A percentile compares a stretch with the other conserved stretches of the same genome.
These are phyloP conservation scores for Conchocele bisecta DNA, from an alignment of 2,888 invertebrate species.

Conservation along the genomic window DNA sequence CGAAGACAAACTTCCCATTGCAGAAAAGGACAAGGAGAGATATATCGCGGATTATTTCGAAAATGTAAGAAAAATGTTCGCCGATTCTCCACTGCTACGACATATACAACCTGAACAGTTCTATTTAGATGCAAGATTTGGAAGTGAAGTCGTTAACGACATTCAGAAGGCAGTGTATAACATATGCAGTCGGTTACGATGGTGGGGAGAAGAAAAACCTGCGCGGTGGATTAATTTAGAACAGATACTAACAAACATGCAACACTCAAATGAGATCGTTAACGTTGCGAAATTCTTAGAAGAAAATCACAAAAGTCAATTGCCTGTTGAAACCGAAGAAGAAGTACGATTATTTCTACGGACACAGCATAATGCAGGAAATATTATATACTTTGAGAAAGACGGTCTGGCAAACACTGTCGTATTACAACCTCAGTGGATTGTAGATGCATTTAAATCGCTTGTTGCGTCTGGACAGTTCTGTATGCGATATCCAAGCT, in stretches of 20 bases:
- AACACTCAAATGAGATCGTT: background rate
- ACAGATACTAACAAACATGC: background rate
- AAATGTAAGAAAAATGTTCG: slow-evolving; percentile 14
- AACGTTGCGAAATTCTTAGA: background rate
- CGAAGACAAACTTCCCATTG: slow-evolving; percentile 10
- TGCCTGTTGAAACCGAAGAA: background rate
- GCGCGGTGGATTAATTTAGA: slow-evolving; percentile 12
- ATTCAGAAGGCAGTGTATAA: background rate
- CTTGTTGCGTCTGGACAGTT: background rate
- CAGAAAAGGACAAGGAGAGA: background rate
- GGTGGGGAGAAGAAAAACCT: background rate
- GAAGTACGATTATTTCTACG: slow-evolving; percentile 6
- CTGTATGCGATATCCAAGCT: background rate
- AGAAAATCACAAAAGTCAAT: background rate
- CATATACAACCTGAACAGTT: slow-evolving; percentile 27
- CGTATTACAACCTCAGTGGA: background rate
- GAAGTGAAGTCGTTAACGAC: background rate
- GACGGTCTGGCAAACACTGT: background rate
- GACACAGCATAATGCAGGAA: slow-evolving; percentile 5
- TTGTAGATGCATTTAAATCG: slow-evolving; percentile 15
- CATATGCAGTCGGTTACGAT: background rate
- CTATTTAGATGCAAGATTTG: background rate
- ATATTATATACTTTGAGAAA: slow-evolving; percentile 7
- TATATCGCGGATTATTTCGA: slow-evolving; percentile 15
- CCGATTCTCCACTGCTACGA: slow-evolving; percentile 11